A percentile compares a stretch with the other conserved stretches of the same genome.
Conservation (phyloP, 2,888 invertebrate genomes). For the Chrysotoxum bicinctum region DNA sequence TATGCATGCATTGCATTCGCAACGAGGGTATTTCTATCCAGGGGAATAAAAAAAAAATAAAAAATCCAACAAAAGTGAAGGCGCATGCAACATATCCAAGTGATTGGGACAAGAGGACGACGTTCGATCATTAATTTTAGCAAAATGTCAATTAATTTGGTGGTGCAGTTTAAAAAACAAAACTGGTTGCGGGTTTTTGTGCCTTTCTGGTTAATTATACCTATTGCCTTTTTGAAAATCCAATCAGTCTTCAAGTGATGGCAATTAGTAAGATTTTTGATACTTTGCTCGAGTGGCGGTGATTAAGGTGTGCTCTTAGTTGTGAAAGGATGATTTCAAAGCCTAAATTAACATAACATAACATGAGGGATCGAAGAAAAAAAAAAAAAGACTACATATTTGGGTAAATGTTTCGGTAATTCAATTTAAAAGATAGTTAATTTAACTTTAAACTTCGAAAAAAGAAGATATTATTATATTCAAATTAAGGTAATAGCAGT, state of each 20-base stretch:
- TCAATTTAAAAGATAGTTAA: background rate
- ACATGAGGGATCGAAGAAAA: background rate
- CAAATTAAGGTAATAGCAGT: no score
- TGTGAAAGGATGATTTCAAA: slow-evolving; percentile 2
- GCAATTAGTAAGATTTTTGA: slow-evolving; percentile 29
- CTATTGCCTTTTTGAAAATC: slow-evolving; percentile 36
- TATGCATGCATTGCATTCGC: background rate
- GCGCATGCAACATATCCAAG: background rate
- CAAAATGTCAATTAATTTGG: slow-evolving; percentile 35
- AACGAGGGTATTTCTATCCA: slow-evolving; percentile 21
- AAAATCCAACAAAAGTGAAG: slow-evolving; percentile 3
- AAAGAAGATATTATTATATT: background rate
- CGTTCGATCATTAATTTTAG: slow-evolving; percentile 31
- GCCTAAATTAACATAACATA: background rate
- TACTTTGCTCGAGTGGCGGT: background rate
- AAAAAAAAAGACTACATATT: background rate
- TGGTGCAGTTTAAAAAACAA: slow-evolving; percentile 23
- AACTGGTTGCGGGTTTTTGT: background rate
- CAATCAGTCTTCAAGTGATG: slow-evolving; percentile 40
- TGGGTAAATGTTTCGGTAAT: background rate
- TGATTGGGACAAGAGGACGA: slow-evolving; percentile 32
- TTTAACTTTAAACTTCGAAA: background rate
- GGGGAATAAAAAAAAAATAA: background rate
- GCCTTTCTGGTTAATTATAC: slow-evolving; percentile 36
- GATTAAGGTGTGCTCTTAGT: background rate